Evolutionary conservation across 2,113 vertebrate genomes (phyloP).

Genomic region (Brevimyrus niger): DNA sequence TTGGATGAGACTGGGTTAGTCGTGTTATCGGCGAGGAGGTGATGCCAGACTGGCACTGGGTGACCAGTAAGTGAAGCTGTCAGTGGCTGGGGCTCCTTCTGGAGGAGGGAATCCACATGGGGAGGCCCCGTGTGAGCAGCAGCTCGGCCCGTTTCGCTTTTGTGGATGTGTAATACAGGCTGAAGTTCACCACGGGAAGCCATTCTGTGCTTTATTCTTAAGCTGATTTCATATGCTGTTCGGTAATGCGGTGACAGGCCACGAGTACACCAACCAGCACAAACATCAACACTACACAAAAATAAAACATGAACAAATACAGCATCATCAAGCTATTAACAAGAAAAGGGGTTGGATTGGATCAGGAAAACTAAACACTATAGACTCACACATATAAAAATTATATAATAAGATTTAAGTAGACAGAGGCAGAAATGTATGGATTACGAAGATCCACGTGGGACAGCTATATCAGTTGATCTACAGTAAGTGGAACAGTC

Average conservation of each 20-base stretch:
- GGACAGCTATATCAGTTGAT: neutral
- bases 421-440: neutral
- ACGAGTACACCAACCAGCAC: neutral
- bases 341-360: neutral
- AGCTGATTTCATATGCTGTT: neutral
- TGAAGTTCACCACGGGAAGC: neutral
- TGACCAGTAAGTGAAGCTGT: neutral
- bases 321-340: neutral
- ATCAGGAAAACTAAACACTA: neutral
- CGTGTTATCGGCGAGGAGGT: neutral
- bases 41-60: neutral
- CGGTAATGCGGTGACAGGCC: neutral
- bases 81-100: neutral
- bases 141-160: neutral
- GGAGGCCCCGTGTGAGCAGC: neutral
- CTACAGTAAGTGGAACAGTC: neutral
- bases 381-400: neutral
- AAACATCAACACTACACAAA: neutral
- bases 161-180: neutral
- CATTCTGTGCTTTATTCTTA: slow-evolving; percentile 3
- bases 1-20: neutral
- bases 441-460: neutral
- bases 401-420: neutral
- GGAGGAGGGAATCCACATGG: neutral
- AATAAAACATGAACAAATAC: neutral